Percentiles rank a stretch among this genome's conserved stretches.
These are phyloP conservation scores for Apamea sordens DNA, from an alignment of 2,888 invertebrate species.

Conservation along the genomic window DNA sequence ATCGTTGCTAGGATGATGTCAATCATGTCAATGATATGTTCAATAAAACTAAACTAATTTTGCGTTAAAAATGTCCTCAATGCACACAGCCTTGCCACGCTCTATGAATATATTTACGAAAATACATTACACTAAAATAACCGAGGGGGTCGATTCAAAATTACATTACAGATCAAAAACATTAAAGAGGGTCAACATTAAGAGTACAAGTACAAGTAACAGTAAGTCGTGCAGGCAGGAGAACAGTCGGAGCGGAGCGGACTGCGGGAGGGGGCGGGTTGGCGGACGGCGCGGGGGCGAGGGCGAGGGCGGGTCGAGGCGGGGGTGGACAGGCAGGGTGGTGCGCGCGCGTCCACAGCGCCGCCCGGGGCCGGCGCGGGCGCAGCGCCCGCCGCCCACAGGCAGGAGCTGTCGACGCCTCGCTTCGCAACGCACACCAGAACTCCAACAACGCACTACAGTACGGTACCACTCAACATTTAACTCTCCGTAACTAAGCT, in stretches of 20 bases:
- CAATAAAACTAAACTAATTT: conserved; percentile 87
- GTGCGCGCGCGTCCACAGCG: conserved; percentile 77
- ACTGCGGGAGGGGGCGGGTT: conserved; percentile 75
- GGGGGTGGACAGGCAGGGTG: conserved; percentile 67
- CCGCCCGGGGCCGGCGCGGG: conserved; percentile 69
- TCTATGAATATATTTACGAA: conserved; percentile 88
- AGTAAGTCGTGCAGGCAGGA: conserved; percentile 89
- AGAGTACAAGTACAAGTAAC: conserved; percentile 86
- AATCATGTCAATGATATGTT: conserved; percentile 86
- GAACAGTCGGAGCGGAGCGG: conserved; percentile 75
- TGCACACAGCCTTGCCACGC: conserved; percentile 94
- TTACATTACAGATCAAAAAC: conserved; percentile 88
- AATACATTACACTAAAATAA: conserved; percentile 89
- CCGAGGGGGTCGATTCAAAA: conserved; percentile 89
- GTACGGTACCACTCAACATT: conserved; percentile 90
- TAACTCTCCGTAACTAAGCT: conserved; percentile 88
- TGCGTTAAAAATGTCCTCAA: conserved; percentile 91
- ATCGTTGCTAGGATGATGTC: conserved; percentile 86
- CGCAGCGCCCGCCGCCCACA: conserved; percentile 69
- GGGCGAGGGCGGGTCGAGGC: conserved; percentile 42
- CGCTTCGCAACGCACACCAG: conserved; percentile 80
- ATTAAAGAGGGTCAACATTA: conserved; percentile 88
- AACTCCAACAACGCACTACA: conserved; percentile 89
- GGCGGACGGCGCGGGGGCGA: conserved; percentile 71
- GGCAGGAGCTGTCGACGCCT: conserved; percentile 83